These are phyloP conservation scores for Pogonophryne albipinna DNA, from an alignment of 2,797 vertebrate species.

Conservation along the genomic window DNA sequence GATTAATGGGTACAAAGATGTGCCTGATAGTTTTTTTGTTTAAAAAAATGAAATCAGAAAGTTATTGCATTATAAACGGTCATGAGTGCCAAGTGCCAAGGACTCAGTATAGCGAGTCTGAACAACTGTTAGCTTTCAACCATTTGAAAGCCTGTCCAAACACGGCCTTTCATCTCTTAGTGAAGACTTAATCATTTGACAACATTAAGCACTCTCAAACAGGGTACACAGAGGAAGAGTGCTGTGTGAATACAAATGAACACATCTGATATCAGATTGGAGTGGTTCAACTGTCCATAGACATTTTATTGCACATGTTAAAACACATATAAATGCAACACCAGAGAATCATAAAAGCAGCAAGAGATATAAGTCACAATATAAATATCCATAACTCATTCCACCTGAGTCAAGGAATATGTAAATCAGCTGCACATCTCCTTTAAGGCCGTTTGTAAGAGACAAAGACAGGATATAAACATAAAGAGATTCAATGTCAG, in stretches of 20 bases:
- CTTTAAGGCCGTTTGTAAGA: too few species aligned
- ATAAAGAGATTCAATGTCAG: constrained; percentile 68
- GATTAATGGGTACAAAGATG: constrained; percentile 16
- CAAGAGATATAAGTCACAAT: too few species aligned
- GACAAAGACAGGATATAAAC: constrained; percentile 52
- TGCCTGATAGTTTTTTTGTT: constrained; percentile 1
- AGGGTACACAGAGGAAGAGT: constrained; percentile 51
- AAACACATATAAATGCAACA: too few species aligned
- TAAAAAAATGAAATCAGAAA: constrained; percentile 29
- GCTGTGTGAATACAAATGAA: constrained; percentile 73
- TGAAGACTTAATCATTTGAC: constrained; percentile 76
- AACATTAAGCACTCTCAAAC: constrained; percentile 70
- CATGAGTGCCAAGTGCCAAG: constrained; percentile 35
- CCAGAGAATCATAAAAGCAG: too few species aligned
- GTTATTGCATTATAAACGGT: constrained; percentile 28
- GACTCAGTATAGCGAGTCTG: constrained; percentile 34
- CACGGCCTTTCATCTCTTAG: constrained; percentile 66
- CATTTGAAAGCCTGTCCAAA: constrained; percentile 68
- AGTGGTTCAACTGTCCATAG: constrained; percentile 50
- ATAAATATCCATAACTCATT: too few species aligned
- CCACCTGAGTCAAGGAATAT: too few species aligned
- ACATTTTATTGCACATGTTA: constrained; percentile 1
- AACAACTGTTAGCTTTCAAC: constrained; percentile 47
- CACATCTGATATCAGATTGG: constrained; percentile 50
- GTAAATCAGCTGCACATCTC: too few species aligned